Evolutionary conservation across 2,797 vertebrate genomes (phyloP).

Genomic region (Oceanodroma leucorhoa): DNA sequence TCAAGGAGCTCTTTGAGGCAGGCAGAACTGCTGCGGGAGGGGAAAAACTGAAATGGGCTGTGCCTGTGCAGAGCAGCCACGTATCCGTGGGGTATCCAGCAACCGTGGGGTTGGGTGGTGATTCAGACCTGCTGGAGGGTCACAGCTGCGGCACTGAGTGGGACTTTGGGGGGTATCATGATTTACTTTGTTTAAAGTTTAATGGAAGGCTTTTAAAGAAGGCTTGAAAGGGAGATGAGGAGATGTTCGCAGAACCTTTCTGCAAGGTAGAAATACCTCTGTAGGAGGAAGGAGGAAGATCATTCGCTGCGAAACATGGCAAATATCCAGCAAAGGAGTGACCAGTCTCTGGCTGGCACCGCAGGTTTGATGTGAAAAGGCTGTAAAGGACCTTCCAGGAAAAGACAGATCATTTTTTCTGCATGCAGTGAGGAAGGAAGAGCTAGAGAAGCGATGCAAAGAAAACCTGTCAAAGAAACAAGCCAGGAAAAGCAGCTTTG

Average conservation of each 20-base stretch:
- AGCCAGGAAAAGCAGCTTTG: not conserved
- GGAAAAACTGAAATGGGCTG: accelerated
- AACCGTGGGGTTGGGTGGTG: not conserved
- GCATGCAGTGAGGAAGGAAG: not conserved
- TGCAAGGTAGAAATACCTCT: not conserved
- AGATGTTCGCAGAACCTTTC: not conserved
- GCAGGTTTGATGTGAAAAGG: not conserved
- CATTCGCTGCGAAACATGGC: not conserved
- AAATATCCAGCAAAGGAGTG: not conserved
- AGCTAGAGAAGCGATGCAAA: not conserved
- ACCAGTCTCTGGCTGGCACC: not conserved
- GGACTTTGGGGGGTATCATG: not conserved
- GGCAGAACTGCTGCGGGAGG: not conserved
- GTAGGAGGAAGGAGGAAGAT: not conserved
- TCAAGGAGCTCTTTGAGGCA: not conserved
- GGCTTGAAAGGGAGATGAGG: not conserved
- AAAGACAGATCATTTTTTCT: not conserved
- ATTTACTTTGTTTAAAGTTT: not conserved
- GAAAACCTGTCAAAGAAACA: not conserved
- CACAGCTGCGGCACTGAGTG: not conserved
- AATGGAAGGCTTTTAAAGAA: not conserved
- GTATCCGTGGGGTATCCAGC: not conserved
- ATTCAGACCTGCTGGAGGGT: not conserved
- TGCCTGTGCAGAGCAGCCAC: not conserved
- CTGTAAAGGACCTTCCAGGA: not conserved